Evolutionary conservation across 2,113 vertebrate species (phyloP).

Genomic region (Lathamus discolor): DNA sequence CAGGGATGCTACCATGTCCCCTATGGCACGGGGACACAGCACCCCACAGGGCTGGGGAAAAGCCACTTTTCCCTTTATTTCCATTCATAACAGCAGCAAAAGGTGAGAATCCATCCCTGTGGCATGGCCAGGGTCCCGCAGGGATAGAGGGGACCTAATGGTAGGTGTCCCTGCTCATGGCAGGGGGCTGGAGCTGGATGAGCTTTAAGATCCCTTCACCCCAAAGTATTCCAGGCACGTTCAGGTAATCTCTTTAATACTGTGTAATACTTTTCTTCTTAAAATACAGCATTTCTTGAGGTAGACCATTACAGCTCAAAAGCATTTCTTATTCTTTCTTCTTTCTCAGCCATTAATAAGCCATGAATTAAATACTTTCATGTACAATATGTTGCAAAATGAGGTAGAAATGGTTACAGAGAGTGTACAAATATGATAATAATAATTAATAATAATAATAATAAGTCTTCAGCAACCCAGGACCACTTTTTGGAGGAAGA

Average conservation of each 20-base stretch:
- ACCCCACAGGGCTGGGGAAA: background rate
- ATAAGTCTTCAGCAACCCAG: slow-evolving; percentile 75
- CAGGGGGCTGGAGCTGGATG: background rate
- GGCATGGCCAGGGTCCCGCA: background rate
- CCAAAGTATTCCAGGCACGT: background rate
- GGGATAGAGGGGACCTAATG: background rate
- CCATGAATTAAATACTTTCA: slow-evolving; percentile 98
- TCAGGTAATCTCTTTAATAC: slow-evolving; percentile 95
- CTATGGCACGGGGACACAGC: background rate
- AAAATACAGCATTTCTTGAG: slow-evolving; percentile 99
- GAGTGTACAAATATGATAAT: slow-evolving; percentile 83
- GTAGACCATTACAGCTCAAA: slow-evolving; percentile 96
- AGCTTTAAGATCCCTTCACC: background rate
- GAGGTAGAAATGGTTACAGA: slow-evolving; percentile 99
- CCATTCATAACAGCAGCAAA: background rate
- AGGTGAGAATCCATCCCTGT: background rate
- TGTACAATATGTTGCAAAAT: slow-evolving; percentile 97
- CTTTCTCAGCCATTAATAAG: slow-evolving; percentile 86
- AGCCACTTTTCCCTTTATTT: background rate
- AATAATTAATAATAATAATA: slow-evolving; percentile 38
- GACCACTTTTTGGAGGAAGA: slow-evolving; percentile 77
- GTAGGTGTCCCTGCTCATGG: background rate
- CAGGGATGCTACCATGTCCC: background rate
- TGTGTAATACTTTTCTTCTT: slow-evolving; percentile 93
- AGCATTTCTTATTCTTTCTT: slow-evolving; percentile 73